phyloP scores from a whole-genome alignment of 2,888 invertebrate species.

The Ferrisia virgata region DNA sequence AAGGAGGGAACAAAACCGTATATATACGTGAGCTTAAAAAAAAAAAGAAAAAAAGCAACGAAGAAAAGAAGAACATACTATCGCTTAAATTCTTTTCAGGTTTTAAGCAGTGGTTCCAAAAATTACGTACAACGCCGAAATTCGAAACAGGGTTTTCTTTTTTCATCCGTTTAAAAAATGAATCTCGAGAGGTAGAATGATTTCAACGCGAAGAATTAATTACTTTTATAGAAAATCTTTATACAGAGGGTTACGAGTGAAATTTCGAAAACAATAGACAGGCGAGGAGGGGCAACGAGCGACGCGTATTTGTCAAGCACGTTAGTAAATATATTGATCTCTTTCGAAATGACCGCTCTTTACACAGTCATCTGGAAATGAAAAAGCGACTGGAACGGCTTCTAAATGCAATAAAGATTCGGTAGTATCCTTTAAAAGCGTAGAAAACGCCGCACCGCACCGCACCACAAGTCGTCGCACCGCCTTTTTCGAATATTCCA shows the following conservation, averaged over 20 bases:
- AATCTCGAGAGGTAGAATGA: not conserved
- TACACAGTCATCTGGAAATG: constrained; percentile 25
- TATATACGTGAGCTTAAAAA: not conserved
- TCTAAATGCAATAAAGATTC: constrained; percentile 28
- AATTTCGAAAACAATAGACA: not conserved
- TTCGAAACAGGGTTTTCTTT: not conserved
- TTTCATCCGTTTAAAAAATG: not conserved
- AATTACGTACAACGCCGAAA: not conserved
- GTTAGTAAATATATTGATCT: constrained; percentile 31
- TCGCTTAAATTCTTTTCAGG: not conserved
- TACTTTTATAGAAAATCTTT: not conserved
- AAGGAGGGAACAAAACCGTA: too few species aligned
- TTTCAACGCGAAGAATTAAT: not conserved
- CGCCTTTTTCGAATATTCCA: constrained; percentile 27
- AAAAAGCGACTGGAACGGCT: not conserved
- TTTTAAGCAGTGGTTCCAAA: not conserved
- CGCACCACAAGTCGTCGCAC: too few species aligned
- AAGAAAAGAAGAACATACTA: not conserved
- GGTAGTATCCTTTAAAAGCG: not conserved
- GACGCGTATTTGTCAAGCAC: constrained; percentile 7
- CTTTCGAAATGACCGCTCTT: constrained; percentile 12
- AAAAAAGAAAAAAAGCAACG: not conserved
- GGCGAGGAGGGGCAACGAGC: not conserved
- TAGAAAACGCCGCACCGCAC: not conserved
- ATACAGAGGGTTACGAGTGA: not conserved